phyloP scores from a whole-genome alignment of 2,113 vertebrate species.

The Anoplopoma fimbria region DNA sequence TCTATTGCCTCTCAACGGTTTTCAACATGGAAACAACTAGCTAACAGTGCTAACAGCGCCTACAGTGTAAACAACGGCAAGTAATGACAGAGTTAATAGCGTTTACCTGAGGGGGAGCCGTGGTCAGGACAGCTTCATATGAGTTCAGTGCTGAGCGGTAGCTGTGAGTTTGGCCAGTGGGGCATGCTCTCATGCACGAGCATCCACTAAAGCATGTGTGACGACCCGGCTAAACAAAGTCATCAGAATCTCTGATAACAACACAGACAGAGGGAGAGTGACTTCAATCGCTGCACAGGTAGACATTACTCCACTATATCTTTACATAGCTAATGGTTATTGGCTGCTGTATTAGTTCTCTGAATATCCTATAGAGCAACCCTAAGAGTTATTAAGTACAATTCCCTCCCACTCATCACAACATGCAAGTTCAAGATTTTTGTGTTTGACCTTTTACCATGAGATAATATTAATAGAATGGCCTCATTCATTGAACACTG shows the following conservation, averaged over 20 bases:
- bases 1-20: not conserved
- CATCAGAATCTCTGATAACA: not conserved
- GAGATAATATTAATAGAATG: conserved; percentile 50
- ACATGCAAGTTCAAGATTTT: conserved; percentile 38
- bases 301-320: not conserved
- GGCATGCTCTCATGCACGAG: not conserved
- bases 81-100: not conserved
- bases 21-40: not conserved
- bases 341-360: not conserved
- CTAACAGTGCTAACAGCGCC: not conserved
- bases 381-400: conserved; percentile 11
- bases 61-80: not conserved
- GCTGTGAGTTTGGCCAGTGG: not conserved
- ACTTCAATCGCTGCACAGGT: not conserved
- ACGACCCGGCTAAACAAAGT: not conserved
- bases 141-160: not conserved
- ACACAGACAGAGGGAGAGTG: not conserved
- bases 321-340: not conserved
- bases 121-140: not conserved
- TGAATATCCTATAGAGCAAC: not conserved
- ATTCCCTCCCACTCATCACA: not conserved
- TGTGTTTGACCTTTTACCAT: conserved; percentile 62
- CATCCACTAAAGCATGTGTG: not conserved
- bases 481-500: conserved; percentile 59
- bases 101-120: not conserved